phyloP scores from a whole-genome alignment of 2,113 vertebrate genomes.

The Herpailurus yagouaroundi region DNA sequence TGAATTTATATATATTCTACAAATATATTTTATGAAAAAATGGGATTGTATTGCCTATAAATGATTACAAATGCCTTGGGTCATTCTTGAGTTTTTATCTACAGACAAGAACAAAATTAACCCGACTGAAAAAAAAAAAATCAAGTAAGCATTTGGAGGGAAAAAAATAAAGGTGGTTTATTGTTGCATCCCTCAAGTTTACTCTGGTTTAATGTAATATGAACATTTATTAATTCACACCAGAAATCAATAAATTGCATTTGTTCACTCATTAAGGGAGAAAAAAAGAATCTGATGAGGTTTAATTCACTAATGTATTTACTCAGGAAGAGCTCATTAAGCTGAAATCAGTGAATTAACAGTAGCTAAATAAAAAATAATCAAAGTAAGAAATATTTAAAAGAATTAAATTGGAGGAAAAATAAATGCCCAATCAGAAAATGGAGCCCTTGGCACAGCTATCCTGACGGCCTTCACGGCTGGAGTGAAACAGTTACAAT shows the following conservation, averaged over 20 bases:
- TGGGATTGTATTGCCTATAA: background rate
- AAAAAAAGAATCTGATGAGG: background rate
- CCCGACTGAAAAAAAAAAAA: background rate
- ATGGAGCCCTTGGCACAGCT: background rate
- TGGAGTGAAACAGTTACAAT: background rate
- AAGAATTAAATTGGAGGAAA: background rate
- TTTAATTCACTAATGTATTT: background rate
- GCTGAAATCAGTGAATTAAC: slow-evolving; percentile 1
- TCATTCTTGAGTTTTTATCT: background rate
- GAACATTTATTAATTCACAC: background rate
- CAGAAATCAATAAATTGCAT: background rate
- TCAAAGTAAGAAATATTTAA: background rate
- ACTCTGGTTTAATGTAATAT: background rate
- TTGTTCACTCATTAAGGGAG: background rate
- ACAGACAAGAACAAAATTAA: background rate
- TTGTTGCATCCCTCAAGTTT: background rate
- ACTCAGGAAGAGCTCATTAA: background rate
- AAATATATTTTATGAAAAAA: background rate
- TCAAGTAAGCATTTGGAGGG: background rate
- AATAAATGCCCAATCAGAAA: background rate
- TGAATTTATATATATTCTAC: background rate
- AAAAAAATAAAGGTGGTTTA: background rate
- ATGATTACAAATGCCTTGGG: background rate
- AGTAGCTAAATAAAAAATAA: background rate
- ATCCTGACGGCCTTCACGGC: background rate